Evolutionary conservation across 2,797 vertebrate genomes (phyloP).

Genomic region (Podarcis lilfordi): DNA sequence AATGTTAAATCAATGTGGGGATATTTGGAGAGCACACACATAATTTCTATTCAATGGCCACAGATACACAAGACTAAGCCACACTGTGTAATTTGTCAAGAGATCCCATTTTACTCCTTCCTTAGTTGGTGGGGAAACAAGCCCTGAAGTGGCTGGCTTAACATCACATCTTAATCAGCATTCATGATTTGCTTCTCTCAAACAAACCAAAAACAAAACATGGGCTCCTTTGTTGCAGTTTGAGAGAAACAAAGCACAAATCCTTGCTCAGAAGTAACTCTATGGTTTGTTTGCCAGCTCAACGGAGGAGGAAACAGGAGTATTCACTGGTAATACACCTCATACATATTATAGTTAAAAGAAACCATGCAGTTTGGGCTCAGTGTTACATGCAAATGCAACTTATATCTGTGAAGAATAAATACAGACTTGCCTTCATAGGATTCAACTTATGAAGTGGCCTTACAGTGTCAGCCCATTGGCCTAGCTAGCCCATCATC

Average conservation of each 20-base stretch:
- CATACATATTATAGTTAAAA: neutral
- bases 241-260: neutral
- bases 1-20: neutral
- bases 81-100: neutral
- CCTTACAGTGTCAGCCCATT: too few species aligned
- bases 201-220: neutral
- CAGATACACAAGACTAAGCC: too few species aligned
- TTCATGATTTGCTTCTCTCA: neutral
- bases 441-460: neutral
- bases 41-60: neutral
- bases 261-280: neutral
- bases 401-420: neutral
- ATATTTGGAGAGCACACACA: neutral
- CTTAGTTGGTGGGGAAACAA: neutral
- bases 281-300: neutral
- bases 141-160: neutral
- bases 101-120: neutral
- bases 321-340: neutral
- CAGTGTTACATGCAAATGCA: neutral
- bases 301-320: neutral
- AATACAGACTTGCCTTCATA: neutral
- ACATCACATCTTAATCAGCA: neutral
- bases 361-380: neutral
- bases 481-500: too few species aligned
- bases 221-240: neutral